Evolutionary conservation across 1,140 invertebrate species (phyloP), one percentile per base, ranked within the genome.

Genomic region (Rhagoletis pomonella): DNA sequence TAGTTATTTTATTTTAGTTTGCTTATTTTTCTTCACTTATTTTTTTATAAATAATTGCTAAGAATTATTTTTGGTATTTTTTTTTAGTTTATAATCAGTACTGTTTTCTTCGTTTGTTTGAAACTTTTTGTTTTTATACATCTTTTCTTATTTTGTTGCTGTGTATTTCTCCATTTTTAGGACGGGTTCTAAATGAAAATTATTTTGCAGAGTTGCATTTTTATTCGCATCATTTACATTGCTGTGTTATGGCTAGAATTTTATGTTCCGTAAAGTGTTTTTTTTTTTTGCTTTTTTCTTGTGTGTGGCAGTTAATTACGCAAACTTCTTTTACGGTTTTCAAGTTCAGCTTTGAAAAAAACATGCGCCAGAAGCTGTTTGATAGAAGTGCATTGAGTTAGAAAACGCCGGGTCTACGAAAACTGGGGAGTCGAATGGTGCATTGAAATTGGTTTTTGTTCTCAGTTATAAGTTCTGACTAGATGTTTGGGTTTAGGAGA

Each of bases 111-210:
- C 44, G 44, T 77, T 55, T 55, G 10, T 17, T 77, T 77, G 4
- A 62, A 62, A 67, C 42, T 47, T 73, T 73, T 73, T 44, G 67
- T 47, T 73, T 42, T 47, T 44, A 17, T 39, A 29, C 39, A 29
- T 62, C n/a, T 62, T 4, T 62, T 62, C 39, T 67, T 4, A 29
- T n/a, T 81, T 81, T 81, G 73, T 55, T 81, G 50, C 19, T 81
- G 47, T 55, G 73, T 81, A n/a, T 81, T 58, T 10, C 29, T 81
- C 73, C 73, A 55, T 81, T 81, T 81, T 29, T 55, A 81, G 73
- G 73, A 81, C 73, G 73, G 73, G 73, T 81, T 81, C 42, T 81
- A 81, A 81, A 81, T 81, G 73, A 81, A 81, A 81, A 81, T 19
- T 55, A 47, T 81, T 19, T 42, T 81, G 55, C 69, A 73, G 44